Conservation (phyloP, 2,888 invertebrate genomes). For the Pimpla rufipes region DNA sequence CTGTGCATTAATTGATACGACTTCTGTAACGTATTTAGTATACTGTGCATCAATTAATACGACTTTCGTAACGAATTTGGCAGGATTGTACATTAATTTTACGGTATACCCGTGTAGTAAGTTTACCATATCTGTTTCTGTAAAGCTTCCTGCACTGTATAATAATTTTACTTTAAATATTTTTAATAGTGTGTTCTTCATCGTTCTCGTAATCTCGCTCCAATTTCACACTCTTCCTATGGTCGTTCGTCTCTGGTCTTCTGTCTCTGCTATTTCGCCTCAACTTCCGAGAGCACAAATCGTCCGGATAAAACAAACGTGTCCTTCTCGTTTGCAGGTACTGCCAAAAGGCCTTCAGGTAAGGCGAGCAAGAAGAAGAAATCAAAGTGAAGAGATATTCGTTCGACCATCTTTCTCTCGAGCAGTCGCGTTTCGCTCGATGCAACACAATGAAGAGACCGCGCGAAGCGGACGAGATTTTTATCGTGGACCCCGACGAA, state of each 20-base stretch:
- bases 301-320: slow-evolving; percentile 45
- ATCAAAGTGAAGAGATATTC: slow-evolving; percentile 71
- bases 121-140: no score
- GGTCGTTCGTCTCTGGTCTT: background rate
- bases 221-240: background rate
- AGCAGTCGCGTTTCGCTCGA: slow-evolving; percentile 33
- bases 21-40: no score
- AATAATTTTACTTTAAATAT: no score
- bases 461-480: slow-evolving; percentile 25
- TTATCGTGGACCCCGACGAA: background rate
- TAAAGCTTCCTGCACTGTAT: no score
- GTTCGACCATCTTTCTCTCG: slow-evolving; percentile 17
- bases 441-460: slow-evolving; percentile 48
- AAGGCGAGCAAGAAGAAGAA: slow-evolving; percentile 78
- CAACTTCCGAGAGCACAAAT: slow-evolving; percentile 12
- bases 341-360: slow-evolving; percentile 72
- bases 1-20: no score
- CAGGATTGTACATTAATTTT: no score
- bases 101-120: no score
- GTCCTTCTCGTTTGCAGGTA: slow-evolving; percentile 75
- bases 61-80: no score
- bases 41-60: no score
- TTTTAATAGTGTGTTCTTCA: background rate
- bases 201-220: slow-evolving; percentile 8
- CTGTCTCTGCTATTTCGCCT: background rate